Percentiles rank a stretch among this genome's conserved stretches.
phyloP scores from a whole-genome alignment of 2,113 vertebrate species.

The Caretta caretta region DNA sequence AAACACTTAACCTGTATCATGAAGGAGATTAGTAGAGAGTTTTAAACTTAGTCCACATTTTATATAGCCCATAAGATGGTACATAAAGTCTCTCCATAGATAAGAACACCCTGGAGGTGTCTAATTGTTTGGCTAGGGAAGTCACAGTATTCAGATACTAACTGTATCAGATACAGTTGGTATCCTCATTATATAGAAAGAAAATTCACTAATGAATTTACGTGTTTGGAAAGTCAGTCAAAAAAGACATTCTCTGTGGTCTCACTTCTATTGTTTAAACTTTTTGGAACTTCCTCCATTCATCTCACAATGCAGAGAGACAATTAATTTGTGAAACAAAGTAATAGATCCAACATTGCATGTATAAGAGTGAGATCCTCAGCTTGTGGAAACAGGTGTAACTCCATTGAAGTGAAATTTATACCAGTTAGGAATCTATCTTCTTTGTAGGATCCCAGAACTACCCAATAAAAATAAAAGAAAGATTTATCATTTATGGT shows the following conservation, averaged over 20 bases:
- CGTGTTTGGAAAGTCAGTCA: conserved; percentile 1
- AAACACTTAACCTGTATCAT: neutral
- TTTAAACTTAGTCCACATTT: neutral
- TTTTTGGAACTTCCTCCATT: neutral
- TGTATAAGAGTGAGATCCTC: neutral
- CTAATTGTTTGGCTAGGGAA: neutral
- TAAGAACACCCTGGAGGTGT: neutral
- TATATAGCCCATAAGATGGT: neutral
- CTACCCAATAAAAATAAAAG: neutral
- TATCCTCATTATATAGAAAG: conserved; percentile 7
- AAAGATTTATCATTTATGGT: neutral
- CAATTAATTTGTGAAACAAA: neutral
- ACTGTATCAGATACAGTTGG: neutral
- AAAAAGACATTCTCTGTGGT: neutral
- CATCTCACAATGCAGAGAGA: neutral
- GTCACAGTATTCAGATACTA: neutral
- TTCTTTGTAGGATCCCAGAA: neutral
- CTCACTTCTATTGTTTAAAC: neutral
- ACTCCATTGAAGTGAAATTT: neutral
- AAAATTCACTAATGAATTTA: neutral
- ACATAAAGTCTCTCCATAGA: neutral
- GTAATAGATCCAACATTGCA: neutral
- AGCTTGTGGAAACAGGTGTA: neutral
- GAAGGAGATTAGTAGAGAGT: neutral
- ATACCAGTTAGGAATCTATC: fast-evolving